A percentile compares a stretch with the other conserved stretches of the same genome.
These are phyloP conservation scores for Plecturocebus donacophilus DNA, from an alignment of 2,113 vertebrate genomes.

Conservation along the genomic window DNA sequence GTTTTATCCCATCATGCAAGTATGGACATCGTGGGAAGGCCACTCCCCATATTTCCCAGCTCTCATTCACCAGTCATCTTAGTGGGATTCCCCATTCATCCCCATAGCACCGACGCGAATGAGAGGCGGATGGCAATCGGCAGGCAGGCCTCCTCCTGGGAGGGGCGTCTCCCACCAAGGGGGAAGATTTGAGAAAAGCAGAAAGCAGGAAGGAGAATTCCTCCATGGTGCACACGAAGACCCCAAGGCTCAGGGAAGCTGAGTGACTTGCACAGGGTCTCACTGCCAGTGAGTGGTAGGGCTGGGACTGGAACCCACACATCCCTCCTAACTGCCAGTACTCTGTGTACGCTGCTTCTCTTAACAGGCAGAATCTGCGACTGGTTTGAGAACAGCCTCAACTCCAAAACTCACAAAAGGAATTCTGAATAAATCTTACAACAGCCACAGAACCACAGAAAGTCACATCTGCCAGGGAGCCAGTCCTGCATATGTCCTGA, in stretches of 20 bases:
- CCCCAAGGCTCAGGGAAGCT: neutral
- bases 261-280: neutral
- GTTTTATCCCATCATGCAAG: constrained; percentile 32
- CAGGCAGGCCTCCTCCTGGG: neutral
- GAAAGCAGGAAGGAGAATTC: neutral
- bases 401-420: neutral
- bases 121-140: neutral
- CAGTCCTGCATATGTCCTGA: accelerated
- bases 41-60: neutral
- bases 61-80: constrained; percentile 13
- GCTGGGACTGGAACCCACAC: no score
- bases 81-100: neutral
- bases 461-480: neutral
- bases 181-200: neutral
- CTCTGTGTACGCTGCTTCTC: neutral
- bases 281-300: neutral
- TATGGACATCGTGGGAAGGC: neutral
- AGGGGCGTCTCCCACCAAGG: neutral
- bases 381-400: neutral
- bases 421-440: neutral
- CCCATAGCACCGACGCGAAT: neutral
- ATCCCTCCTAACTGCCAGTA: neutral
- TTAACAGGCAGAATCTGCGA: neutral
- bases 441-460: neutral
- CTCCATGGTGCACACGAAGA: accelerated